Base-by-base conservation (phyloP, 1,140 invertebrate genomes). In the Dinoponera quadriceps region DNA sequence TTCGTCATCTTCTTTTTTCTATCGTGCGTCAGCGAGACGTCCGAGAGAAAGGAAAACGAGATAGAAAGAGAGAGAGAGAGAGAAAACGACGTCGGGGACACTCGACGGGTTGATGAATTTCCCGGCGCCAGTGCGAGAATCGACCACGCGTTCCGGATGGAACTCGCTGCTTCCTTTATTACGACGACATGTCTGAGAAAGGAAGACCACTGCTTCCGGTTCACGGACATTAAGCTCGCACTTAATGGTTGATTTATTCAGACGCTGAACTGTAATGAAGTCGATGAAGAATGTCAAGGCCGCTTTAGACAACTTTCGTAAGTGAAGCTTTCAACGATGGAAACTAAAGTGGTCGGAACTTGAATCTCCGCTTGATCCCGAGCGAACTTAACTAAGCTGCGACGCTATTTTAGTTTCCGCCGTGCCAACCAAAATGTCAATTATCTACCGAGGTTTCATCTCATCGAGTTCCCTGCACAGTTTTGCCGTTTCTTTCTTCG, bases 371-470 rank as follows among this genome's bases (percentile, higher is more conserved):
- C 14, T 25, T 7, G 25, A 60, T 29, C 16, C 27, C 27, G 25
- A 59, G 13, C 11, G 22, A 25, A 59, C 5, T 59, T 60, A 5
- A 29, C 38, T 44, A 44, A 44, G 11, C 18, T 29, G 25, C 22
- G 25, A 25, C 25, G 14, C 25, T 0, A 27, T 59, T 63, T 22
- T 11, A 57, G 18, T 25, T 38, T 44, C n/a, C 9, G 38, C 9
- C 20, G 13, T 44, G 11, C 18, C 18, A 9, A 22, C n/a, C 9
- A 20, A 38, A 63, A 63, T 63, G 20, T 77, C n/a, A n/a, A 5
- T 77, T 78, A 78, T 68, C 68, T 78, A 66, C 22, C 16, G 68
- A 51, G 20, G 22, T 55, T 68, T 13, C 18, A 13, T 5, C 4
- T 60, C 4, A 20, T 59, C 59, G 60, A 18, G 48, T 29, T 4